A percentile compares a stretch with the other conserved stretches of the same genome.
These are phyloP conservation scores for Drosophila pruinosa DNA, from an alignment of 1,140 invertebrate genomes.

Conservation along the genomic window DNA sequence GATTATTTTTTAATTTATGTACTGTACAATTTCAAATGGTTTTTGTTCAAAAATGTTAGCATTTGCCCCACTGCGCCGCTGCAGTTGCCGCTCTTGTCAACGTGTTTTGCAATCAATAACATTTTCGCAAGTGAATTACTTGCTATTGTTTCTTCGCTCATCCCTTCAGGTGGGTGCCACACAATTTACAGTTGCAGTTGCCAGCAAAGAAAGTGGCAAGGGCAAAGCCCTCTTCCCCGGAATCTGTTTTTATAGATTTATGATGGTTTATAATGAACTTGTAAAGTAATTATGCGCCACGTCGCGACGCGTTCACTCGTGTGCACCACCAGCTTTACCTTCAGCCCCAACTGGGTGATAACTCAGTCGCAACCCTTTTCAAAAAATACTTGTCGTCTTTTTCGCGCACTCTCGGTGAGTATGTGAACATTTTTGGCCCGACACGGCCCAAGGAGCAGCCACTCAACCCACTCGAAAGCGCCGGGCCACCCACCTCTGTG, in stretches of 20 bases:
- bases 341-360: conserved; percentile 22
- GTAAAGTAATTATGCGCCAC: conserved; percentile 82
- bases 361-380: conserved; percentile 75
- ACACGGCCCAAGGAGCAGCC: conserved; percentile 5
- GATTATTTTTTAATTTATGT: no score
- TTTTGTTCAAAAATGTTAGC: not conserved
- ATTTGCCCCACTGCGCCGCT: not conserved
- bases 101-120: conserved; percentile 74
- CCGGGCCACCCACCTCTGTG: conserved; percentile 41
- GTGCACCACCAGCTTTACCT: conserved; percentile 18
- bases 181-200: conserved; percentile 19
- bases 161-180: not conserved
- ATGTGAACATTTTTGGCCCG: conserved; percentile 66
- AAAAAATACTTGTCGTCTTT: conserved; percentile 70
- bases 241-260: conserved; percentile 68
- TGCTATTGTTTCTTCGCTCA: conserved; percentile 61
- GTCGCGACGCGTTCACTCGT: conserved; percentile 65
- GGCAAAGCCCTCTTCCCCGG: conserved; percentile 45
- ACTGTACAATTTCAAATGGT: no score
- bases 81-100: conserved; percentile 53
- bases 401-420: conserved; percentile 32
- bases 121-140: conserved; percentile 81
- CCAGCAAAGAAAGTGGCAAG: conserved; percentile 56
- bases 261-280: conserved; percentile 82
- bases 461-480: not conserved